Conservation (phyloP, 2,113 vertebrate species). For the Salvelinus fontinalis region DNA sequence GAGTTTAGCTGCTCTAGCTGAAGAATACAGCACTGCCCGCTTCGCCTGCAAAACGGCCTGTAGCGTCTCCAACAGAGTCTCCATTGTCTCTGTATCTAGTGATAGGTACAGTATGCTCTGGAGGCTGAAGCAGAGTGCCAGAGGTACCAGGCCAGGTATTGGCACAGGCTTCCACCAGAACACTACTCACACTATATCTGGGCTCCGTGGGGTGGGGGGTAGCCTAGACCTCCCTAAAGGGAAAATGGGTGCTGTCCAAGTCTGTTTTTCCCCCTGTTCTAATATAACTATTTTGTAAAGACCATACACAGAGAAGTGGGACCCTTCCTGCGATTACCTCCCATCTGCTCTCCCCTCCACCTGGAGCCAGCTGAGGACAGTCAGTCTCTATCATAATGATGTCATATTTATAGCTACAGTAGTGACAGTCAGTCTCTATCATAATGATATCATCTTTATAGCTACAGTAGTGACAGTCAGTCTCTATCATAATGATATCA, state of each 20-base stretch:
- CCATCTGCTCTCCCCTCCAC: constrained; percentile 1
- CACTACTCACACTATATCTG: not conserved
- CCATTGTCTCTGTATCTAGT: not conserved
- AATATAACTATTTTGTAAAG: constrained; percentile 10
- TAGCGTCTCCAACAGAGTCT: not conserved
- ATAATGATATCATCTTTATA: too few relatives aligned
- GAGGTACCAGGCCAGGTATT: not conserved
- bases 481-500: too few relatives aligned
- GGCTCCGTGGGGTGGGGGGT: not conserved
- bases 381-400: too few relatives aligned
- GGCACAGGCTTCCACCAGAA: not conserved
- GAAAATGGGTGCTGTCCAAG: not conserved
- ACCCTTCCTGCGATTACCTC: not conserved
- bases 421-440: too few relatives aligned
- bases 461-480: too few relatives aligned
- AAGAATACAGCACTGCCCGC: not conserved
- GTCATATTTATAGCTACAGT: too few relatives aligned
- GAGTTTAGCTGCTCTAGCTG: not conserved
- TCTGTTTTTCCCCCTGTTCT: not conserved
- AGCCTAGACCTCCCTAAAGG: not conserved
- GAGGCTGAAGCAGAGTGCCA: not conserved
- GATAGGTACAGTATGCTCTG: constrained; percentile 1
- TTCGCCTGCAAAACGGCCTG: not conserved
- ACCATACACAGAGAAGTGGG: not conserved
- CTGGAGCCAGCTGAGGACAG: not conserved